phyloP scores from a whole-genome alignment of 2,888 invertebrate genomes.

The Epirrhoe tristata region DNA sequence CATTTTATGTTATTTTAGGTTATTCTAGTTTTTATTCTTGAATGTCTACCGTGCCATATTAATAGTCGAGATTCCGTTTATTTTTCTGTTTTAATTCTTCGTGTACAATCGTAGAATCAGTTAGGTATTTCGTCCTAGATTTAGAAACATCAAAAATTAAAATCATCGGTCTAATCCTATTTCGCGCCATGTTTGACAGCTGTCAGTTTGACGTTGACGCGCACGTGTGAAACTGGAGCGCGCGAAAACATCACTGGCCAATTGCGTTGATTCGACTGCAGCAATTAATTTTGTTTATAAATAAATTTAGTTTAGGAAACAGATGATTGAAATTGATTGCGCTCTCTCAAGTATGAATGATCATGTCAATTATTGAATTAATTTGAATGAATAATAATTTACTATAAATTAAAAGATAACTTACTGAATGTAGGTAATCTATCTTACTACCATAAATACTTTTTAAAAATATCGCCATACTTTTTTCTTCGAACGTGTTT shows the following conservation, averaged over 20 bases:
- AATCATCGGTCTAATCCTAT: slow-evolving; percentile 14
- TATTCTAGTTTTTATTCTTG: too few relatives aligned
- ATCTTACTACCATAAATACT: too few relatives aligned
- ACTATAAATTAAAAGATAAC: background rate
- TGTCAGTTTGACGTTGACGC: slow-evolving; percentile 41
- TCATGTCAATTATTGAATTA: background rate
- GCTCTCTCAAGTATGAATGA: background rate
- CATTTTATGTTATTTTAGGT: too few relatives aligned
- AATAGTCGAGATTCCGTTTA: too few relatives aligned
- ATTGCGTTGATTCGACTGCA: slow-evolving; percentile 27
- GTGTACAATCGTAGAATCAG: background rate
- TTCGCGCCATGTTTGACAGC: slow-evolving; percentile 43
- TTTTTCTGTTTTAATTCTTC: background rate
- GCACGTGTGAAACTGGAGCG: slow-evolving; percentile 33
- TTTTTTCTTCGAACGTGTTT: too few relatives aligned
- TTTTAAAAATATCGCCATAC: too few relatives aligned
- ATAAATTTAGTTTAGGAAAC: slow-evolving; percentile 13
- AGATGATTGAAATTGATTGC: slow-evolving; percentile 16
- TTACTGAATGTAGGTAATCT: too few relatives aligned
- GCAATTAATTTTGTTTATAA: slow-evolving; percentile 15
- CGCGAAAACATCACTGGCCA: slow-evolving; percentile 31
- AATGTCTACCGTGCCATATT: background rate
- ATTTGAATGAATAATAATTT: background rate
- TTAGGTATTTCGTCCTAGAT: slow-evolving; percentile 5
- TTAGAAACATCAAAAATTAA: slow-evolving; percentile 28